Evolutionary conservation across 2,888 invertebrate genomes (phyloP), one percentile per base, ranked within the genome.

Genomic region (Cosmopolites sordidus): DNA sequence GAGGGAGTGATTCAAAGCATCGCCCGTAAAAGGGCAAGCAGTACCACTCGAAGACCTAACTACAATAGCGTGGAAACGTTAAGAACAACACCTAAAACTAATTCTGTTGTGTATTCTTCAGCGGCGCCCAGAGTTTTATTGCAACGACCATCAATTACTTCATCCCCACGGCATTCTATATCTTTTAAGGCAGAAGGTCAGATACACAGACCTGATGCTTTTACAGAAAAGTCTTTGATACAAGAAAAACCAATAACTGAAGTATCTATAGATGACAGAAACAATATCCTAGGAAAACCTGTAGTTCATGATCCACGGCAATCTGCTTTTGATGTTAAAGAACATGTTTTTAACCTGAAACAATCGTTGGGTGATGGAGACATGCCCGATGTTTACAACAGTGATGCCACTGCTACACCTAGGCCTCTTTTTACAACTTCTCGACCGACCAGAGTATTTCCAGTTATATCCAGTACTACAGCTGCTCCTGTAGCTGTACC

Each of bases 351-450:
- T 15, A 79, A 70, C 33, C 66, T 81, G 8, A 80, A 79, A 60
- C 84, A 84, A 65, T 80, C 80, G 0, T 73, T 77, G 15, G 82
- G 81, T 9, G 49, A 51, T 12, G 83, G 83, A 60, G 87, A 87
- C 65, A 78, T 82, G 2, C 78, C 83, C 1, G 86, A 86, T 62
- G 83, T 86, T 1, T 87, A 86, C 59, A 84, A 84, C 27, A 79
- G 81, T 29, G 81, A 84, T 16, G 71, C 83, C 11, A 81, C 81
- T 14, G 81, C 79, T 51, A 79, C 83, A 17, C 79, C 84, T 3
- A 74, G 86, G 27, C 86, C 85, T 0, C 69, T 86, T 12, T 86
- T 86, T 61, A 85, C 85, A 0, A 86, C 85, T 0, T 82, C 82
- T 0, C 80, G 81, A 0, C 75, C 83, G 16, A 78, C 84, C 1